These are phyloP conservation scores for Chascanopsetta lugubris DNA, from an alignment of 2,113 vertebrate genomes.

Conservation along the genomic window DNA sequence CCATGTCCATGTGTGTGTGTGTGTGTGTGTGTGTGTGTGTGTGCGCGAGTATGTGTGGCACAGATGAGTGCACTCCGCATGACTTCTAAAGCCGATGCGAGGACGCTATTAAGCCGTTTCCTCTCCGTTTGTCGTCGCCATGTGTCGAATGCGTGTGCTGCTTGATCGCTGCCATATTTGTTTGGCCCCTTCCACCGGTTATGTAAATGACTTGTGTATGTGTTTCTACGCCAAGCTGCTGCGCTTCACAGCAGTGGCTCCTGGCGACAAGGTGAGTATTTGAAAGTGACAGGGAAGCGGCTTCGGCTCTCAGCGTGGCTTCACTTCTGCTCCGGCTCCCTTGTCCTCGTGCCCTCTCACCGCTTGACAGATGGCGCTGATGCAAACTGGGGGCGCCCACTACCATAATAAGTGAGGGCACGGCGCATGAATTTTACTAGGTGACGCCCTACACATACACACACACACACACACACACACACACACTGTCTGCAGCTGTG, in stretches of 20 bases:
- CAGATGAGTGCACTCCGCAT: conserved; percentile 49
- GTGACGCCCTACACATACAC: conserved; percentile 43
- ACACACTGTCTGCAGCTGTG: conserved; percentile 46
- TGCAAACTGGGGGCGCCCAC: conserved; percentile 50
- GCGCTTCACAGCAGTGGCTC: conserved; percentile 37
- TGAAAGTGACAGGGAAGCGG: conserved; percentile 55
- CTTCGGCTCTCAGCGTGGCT: conserved; percentile 40
- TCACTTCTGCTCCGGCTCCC: conserved; percentile 14
- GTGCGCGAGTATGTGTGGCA: conserved; percentile 9
- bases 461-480: conserved; percentile 27
- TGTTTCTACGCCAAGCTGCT: conserved; percentile 25
- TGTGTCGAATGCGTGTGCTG: neutral
- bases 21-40: conserved; percentile 14
- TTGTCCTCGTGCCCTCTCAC: conserved; percentile 14
- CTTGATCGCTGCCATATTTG: neutral
- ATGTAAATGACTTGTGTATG: conserved; percentile 34
- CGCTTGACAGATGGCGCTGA: conserved; percentile 55
- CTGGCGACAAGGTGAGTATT: conserved; percentile 51
- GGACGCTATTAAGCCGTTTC: conserved; percentile 27
- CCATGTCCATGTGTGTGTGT: neutral
- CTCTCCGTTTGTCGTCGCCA: conserved; percentile 35
- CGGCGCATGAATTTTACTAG: conserved; percentile 40
- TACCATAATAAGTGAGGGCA: conserved; percentile 44
- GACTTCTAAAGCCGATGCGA: conserved; percentile 22
- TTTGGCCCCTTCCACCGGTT: conserved; percentile 11